Conservation (phyloP, 2,113 vertebrate genomes). For the Macrotus californicus region DNA sequence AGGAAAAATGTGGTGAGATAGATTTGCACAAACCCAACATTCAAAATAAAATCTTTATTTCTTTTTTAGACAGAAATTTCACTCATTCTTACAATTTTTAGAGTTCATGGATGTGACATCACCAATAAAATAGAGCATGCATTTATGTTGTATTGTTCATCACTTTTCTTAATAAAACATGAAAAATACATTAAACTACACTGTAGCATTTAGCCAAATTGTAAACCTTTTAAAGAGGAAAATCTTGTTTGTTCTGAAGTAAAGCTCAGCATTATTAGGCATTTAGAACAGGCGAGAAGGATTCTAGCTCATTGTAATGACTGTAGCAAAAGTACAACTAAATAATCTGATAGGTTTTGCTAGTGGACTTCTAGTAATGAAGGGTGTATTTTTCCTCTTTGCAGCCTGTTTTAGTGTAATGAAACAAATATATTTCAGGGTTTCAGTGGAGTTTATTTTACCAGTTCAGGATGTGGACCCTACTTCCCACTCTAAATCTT, state of each 20-base stretch:
- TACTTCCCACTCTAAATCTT: conserved; percentile 18
- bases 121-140: neutral
- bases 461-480: neutral
- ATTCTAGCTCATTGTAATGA: neutral
- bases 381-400: neutral
- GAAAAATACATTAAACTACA: neutral
- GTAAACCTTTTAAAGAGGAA: neutral
- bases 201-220: neutral
- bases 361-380: neutral
- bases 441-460: neutral
- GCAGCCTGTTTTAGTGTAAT: neutral
- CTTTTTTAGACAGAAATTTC: neutral
- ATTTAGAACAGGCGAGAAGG: neutral
- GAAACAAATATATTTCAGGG: neutral
- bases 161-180: neutral
- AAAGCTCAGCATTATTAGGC: neutral
- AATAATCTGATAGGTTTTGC: neutral
- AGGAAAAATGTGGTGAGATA: neutral
- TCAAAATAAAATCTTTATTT: conserved; percentile 11
- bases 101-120: neutral
- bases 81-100: neutral
- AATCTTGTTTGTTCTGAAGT: neutral
- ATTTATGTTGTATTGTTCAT: neutral
- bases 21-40: neutral
- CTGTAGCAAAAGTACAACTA: neutral